A percentile compares a stretch with the other conserved stretches of the same genome.
Evolutionary conservation across 2,797 vertebrate genomes (phyloP).

Genomic region (Squalus acanthias): DNA sequence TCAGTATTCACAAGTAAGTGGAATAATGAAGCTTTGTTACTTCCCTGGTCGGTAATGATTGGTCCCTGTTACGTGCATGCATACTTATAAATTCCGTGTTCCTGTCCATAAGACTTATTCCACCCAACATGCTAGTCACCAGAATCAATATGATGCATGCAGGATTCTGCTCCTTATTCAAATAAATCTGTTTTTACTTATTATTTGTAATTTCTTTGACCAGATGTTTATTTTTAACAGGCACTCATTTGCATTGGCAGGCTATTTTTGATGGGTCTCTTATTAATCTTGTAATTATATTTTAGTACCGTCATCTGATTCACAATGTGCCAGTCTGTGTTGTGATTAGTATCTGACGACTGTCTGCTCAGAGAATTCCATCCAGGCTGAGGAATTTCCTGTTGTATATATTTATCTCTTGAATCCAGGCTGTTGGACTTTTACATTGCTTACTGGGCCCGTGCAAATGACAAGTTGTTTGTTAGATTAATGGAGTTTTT

Average conservation of each 20-base stretch:
- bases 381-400: background rate
- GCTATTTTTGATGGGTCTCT: background rate
- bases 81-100: background rate
- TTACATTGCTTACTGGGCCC: background rate
- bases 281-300: background rate
- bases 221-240: background rate
- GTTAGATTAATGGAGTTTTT: background rate
- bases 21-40: background rate
- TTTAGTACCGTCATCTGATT: background rate
- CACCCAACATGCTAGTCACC: background rate
- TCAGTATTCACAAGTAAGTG: background rate
- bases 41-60: background rate
- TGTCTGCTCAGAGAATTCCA: background rate
- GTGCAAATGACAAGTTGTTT: background rate
- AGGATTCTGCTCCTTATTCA: background rate
- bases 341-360: background rate
- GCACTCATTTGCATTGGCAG: background rate
- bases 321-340: background rate
- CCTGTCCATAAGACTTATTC: background rate
- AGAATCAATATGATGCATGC: background rate
- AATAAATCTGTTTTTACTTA: conserved; percentile 3
- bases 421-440: background rate
- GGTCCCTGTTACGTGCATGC: background rate
- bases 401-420: background rate
- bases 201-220: background rate